Conservation (phyloP, 1,140 invertebrate species). For the Pseudobourletiella spinata region DNA sequence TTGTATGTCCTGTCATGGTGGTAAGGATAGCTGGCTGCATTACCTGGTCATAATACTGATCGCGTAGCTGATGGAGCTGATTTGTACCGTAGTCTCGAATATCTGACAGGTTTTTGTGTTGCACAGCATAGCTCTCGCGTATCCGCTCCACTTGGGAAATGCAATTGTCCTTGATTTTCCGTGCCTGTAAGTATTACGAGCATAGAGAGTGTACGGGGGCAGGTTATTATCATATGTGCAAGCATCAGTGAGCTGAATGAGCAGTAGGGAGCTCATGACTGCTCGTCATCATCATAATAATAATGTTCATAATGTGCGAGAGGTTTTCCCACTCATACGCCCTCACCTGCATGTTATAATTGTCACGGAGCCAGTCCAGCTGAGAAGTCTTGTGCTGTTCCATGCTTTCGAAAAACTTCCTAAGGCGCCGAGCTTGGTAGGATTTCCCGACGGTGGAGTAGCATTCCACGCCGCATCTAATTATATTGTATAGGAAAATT, state of each 20-base stretch:
- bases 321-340: too few species aligned
- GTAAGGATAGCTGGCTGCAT: too few species aligned
- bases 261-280: too few species aligned
- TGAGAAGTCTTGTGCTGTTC: slow-evolving; percentile 83
- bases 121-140: slow-evolving; percentile 76
- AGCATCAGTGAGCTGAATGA: too few species aligned
- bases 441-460: slow-evolving; percentile 9
- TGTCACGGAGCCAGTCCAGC: slow-evolving; percentile 74
- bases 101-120: slow-evolving; percentile 75
- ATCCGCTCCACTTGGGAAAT: slow-evolving; percentile 87
- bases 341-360: slow-evolving; percentile 76
- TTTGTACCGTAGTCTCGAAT: slow-evolving; percentile 82
- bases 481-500: slow-evolving; percentile 29
- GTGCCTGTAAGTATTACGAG: slow-evolving; percentile 50
- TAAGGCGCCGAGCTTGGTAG: slow-evolving; percentile 28
- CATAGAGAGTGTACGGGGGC: neutral
- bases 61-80: slow-evolving; percentile 68
- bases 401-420: slow-evolving; percentile 67
- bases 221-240: too few species aligned
- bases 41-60: slow-evolving; percentile 88
- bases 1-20: too few species aligned
- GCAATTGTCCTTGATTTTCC: slow-evolving; percentile 84
- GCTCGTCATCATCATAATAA: too few species aligned
- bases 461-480: slow-evolving; percentile 38
- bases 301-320: too few species aligned